Percentiles rank a stretch among this genome's conserved stretches.
phyloP scores from a whole-genome alignment of 1,140 invertebrate species.

The Caenorhabditis latens region DNA sequence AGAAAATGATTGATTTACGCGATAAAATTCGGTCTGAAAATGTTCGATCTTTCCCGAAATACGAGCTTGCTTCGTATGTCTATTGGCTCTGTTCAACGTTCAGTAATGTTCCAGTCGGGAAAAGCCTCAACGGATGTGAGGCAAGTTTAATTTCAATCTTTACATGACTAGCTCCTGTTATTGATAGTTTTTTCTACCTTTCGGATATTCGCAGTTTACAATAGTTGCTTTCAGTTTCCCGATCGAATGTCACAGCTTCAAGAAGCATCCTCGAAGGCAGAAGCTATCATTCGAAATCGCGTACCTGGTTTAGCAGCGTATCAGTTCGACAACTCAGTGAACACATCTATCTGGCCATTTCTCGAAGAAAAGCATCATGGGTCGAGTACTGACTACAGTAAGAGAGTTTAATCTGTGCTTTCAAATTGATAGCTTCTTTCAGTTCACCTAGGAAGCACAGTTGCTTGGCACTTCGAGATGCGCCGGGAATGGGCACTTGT shows the following conservation, averaged over 20 bases:
- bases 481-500: slow-evolving; percentile 5
- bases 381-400: neutral
- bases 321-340: slow-evolving; percentile 17
- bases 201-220: neutral
- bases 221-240: neutral
- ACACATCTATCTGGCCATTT: slow-evolving; percentile 3
- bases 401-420: neutral
- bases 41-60: slow-evolving; percentile 2
- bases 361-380: neutral
- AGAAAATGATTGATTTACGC: neutral
- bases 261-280: neutral
- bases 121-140: neutral
- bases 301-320: neutral
- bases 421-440: neutral
- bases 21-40: neutral
- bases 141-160: neutral
- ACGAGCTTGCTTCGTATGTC: slow-evolving; percentile 7
- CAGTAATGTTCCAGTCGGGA: neutral
- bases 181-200: neutral
- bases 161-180: no score
- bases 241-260: slow-evolving; percentile 22
- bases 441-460: slow-evolving; percentile 26
- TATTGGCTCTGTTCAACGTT: slow-evolving; percentile 15
- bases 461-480: slow-evolving; percentile 31
- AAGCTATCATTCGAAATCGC: neutral